These are phyloP conservation scores for Mesochorus sp. DNA, from an alignment of 2,888 invertebrate species.

Conservation along the genomic window DNA sequence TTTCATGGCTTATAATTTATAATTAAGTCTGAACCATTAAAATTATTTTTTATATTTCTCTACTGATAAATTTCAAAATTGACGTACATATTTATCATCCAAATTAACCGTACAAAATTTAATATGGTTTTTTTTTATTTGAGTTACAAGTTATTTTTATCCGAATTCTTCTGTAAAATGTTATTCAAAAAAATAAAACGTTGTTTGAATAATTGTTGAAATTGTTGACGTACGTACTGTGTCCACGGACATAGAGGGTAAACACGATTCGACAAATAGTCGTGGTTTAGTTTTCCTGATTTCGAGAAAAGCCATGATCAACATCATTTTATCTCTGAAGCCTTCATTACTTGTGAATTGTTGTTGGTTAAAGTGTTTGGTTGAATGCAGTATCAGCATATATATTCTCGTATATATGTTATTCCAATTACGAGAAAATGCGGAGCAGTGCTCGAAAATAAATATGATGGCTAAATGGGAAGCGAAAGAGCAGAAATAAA, in stretches of 20 bases:
- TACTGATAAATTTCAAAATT: constrained; percentile 10
- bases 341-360: constrained; percentile 68
- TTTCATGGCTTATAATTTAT: no score
- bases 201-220: constrained; percentile 54
- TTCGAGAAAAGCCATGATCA: constrained; percentile 37
- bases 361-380: constrained; percentile 46
- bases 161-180: neutral
- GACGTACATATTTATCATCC: neutral
- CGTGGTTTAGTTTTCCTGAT: neutral
- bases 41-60: no score
- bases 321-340: constrained; percentile 6
- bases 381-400: neutral
- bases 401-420: constrained; percentile 13
- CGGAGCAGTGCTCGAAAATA: neutral
- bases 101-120: no score
- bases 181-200: neutral
- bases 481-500: no score
- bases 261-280: constrained; percentile 41
- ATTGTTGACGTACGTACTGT: constrained; percentile 33
- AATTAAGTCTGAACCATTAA: no score
- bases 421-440: constrained; percentile 29
- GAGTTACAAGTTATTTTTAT: neutral
- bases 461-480: neutral
- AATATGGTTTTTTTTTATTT: no score
- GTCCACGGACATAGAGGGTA: constrained; percentile 9